These are phyloP conservation scores for Pseudonaja textilis DNA, from an alignment of 2,113 vertebrate species.

Conservation along the genomic window DNA sequence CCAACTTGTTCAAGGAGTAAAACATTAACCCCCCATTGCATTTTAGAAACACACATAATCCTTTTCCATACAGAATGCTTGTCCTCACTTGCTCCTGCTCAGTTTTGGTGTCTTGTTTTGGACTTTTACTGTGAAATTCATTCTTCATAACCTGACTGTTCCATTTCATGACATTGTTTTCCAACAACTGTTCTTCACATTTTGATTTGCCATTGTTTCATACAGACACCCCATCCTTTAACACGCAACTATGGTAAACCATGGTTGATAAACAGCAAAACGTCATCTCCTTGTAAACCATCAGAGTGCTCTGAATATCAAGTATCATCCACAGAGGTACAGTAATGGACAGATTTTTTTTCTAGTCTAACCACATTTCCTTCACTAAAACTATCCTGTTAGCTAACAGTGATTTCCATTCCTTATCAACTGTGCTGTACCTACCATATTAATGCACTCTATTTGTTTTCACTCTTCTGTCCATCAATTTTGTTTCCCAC, in stretches of 20 bases:
- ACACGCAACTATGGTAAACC: conserved; percentile 99
- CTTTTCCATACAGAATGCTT: conserved; percentile 42
- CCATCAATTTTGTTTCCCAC: neutral
- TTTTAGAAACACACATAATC: conserved; percentile 26
- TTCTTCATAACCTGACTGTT: conserved; percentile 46
- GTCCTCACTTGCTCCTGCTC: conserved; percentile 47
- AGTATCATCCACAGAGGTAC: conserved; percentile 96
- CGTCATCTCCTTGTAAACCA: conserved; percentile 92
- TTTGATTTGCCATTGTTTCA: conserved; percentile 92
- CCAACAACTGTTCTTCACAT: conserved; percentile 70
- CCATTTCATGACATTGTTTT: conserved; percentile 68
- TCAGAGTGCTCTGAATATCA: conserved; percentile 91
- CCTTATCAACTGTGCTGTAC: conserved; percentile 40
- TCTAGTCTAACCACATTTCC: conserved; percentile 58
- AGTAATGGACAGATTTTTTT: conserved; percentile 70
- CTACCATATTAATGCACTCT: conserved; percentile 42
- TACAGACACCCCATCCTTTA: conserved; percentile 96
- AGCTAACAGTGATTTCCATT: conserved; percentile 64
- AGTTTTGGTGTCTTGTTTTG: conserved; percentile 49
- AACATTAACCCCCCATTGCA: neutral
- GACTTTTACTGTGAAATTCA: conserved; percentile 54
- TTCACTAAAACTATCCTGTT: conserved; percentile 54
- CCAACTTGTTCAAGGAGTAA: conserved; percentile 24
- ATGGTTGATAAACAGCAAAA: conserved; percentile 99
- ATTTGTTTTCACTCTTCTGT: conserved; percentile 43